Evolutionary conservation across 92 coral and sea anemone genomes (phyloP).

Genomic region (Ricordea florida): DNA sequence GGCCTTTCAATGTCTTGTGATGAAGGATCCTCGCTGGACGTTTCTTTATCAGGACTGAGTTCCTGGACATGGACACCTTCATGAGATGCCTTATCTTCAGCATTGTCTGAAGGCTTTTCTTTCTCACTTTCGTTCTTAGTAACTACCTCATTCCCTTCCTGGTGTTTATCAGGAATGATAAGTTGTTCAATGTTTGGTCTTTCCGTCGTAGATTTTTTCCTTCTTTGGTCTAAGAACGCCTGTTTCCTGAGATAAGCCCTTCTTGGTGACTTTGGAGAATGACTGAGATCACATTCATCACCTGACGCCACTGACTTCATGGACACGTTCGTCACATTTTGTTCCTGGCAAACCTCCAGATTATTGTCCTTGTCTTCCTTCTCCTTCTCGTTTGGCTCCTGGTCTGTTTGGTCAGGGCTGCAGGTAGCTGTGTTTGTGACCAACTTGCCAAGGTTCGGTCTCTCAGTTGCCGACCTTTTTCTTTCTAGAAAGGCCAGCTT

Average conservation of each 20-base stretch:
- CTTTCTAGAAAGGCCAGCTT: constrained; percentile 30
- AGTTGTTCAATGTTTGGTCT: constrained; percentile 16
- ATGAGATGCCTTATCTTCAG: not conserved
- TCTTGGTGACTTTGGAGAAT: constrained; percentile 6
- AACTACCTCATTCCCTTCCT: not conserved
- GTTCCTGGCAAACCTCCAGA: constrained; percentile 28
- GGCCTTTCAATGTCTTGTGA: not conserved
- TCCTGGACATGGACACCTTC: not conserved
- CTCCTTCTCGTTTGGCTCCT: too few species aligned
- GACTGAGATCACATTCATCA: constrained; percentile 5
- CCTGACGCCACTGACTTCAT: constrained; percentile 8
- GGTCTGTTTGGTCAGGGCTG: too few species aligned
- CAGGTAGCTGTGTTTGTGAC: too few species aligned
- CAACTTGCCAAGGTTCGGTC: constrained; percentile 15
- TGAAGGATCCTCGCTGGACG: not conserved
- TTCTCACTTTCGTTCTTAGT: not conserved
- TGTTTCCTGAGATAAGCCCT: constrained; percentile 30
- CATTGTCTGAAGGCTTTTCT: not conserved
- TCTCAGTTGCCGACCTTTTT: constrained; percentile 1
- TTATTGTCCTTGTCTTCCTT: too few species aligned
- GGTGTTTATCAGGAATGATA: not conserved
- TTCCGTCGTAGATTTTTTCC: constrained; percentile 24
- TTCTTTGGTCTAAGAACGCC: constrained; percentile 23
- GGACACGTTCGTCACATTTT: constrained; percentile 4
- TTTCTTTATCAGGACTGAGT: too few species aligned